These are phyloP conservation scores for Zhengitettix transpicula DNA, from an alignment of 2,888 invertebrate genomes.

Conservation along the genomic window DNA sequence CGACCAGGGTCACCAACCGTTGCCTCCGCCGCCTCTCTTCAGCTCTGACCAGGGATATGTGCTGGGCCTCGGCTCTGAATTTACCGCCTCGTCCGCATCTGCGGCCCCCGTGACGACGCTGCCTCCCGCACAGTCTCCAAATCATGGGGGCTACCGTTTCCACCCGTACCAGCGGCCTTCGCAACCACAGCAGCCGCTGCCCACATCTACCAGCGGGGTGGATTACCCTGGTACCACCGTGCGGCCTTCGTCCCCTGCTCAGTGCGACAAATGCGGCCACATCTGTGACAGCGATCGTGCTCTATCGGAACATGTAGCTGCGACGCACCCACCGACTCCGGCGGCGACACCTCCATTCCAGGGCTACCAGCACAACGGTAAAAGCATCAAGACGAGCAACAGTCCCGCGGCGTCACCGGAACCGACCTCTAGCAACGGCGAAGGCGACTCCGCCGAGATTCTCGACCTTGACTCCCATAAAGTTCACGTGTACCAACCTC, in stretches of 20 bases:
- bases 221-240: slow-evolving; percentile 22
- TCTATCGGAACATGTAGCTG: slow-evolving; percentile 55
- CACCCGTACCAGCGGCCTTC: slow-evolving; percentile 14
- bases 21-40: background rate
- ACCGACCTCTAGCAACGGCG: slow-evolving; percentile 17
- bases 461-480: slow-evolving; percentile 79
- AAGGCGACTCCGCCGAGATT: slow-evolving; percentile 59
- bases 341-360: background rate
- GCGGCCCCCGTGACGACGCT: slow-evolving; percentile 31
- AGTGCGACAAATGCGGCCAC: slow-evolving; percentile 72
- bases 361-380: background rate
- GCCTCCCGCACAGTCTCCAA: slow-evolving; percentile 20
- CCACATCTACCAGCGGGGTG: background rate
- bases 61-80: slow-evolving; percentile 4
- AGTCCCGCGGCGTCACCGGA: slow-evolving; percentile 7
- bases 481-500: slow-evolving; percentile 36
- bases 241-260: slow-evolving; percentile 48
- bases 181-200: background rate
- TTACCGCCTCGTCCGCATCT: slow-evolving; percentile 12
- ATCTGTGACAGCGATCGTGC: slow-evolving; percentile 59
- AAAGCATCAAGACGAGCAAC: too few species aligned
- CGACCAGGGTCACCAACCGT: background rate
- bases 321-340: slow-evolving; percentile 37
- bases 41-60: background rate
- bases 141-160: slow-evolving; percentile 18